Conservation (phyloP, 2,113 vertebrate genomes). For the Sterna hirundo region DNA sequence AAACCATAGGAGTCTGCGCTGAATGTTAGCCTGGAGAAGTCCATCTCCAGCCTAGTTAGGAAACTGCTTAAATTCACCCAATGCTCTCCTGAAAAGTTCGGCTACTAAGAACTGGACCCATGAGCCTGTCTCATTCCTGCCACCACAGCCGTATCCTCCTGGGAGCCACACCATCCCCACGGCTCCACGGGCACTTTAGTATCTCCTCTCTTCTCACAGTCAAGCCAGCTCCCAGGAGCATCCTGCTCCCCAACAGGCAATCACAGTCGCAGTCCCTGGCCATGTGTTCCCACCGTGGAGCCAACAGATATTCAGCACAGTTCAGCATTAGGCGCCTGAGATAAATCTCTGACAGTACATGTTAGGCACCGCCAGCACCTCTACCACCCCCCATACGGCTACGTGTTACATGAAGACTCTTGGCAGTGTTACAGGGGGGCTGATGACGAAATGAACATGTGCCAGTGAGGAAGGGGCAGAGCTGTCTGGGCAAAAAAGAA, state of each 20-base stretch:
- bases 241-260: not conserved
- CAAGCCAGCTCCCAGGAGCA: not conserved
- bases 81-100: not conserved
- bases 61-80: not conserved
- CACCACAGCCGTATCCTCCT: not conserved
- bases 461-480: not conserved
- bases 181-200: not conserved
- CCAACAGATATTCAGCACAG: not conserved
- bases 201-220: not conserved
- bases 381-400: not conserved
- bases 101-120: not conserved
- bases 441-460: not conserved
- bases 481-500: not conserved
- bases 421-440: not conserved
- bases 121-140: not conserved
- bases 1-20: not conserved
- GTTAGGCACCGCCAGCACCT: not conserved
- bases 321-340: not conserved
- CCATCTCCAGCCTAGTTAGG: not conserved
- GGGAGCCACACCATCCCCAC: not conserved
- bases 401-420: not conserved
- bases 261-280: not conserved
- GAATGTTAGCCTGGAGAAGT: not conserved
- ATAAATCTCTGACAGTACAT: rapidly evolving
- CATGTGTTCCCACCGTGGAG: not conserved